These are phyloP conservation scores for Lophochroa leadbeateri DNA, from an alignment of 2,113 vertebrate genomes.

Conservation along the genomic window DNA sequence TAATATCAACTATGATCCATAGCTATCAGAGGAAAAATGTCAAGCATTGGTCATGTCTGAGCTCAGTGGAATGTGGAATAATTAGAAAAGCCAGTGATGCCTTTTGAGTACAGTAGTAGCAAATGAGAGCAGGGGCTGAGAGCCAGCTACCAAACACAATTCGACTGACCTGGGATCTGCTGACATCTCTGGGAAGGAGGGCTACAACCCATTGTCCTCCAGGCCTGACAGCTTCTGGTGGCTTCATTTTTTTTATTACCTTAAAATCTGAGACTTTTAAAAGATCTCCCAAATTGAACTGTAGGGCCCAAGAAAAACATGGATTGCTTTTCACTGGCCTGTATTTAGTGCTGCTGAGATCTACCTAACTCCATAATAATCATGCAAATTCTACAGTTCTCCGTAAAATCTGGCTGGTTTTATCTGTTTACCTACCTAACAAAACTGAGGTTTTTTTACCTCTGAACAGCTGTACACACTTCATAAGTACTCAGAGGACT, in stretches of 20 bases:
- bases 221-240: neutral
- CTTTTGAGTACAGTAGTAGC: neutral
- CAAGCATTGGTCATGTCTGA: neutral
- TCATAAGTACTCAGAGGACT: neutral
- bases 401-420: neutral
- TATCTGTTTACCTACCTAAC: neutral
- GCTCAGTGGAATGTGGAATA: neutral
- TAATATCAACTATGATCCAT: neutral
- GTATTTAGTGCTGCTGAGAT: neutral
- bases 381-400: neutral
- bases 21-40: neutral
- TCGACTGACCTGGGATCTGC: neutral
- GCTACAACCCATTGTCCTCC: neutral
- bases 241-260: neutral
- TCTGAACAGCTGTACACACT: neutral
- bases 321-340: neutral
- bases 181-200: neutral
- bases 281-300: neutral
- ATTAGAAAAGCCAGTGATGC: rapidly evolving
- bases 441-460: neutral
- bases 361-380: neutral
- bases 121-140: neutral
- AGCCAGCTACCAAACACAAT: neutral
- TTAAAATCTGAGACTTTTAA: neutral
- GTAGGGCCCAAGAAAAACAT: neutral